Base-by-base conservation (phyloP, 2,888 invertebrate genomes). In the Loripinus fragilis region DNA sequence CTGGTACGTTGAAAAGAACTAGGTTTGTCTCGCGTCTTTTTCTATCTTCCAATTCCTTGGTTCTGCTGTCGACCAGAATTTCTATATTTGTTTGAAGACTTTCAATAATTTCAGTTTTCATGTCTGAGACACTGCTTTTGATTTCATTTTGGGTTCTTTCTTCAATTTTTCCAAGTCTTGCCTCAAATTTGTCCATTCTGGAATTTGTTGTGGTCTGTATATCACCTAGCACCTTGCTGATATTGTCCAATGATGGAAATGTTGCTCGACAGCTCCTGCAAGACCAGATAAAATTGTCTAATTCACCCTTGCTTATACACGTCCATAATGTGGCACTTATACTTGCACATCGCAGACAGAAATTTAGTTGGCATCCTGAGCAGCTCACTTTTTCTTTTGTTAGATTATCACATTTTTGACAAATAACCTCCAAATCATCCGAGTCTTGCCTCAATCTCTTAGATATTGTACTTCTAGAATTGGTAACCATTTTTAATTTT, bases 31-130 rank as follows among this genome's bases (percentile, higher is more conserved):
- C 60, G 20, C 60, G n/a, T 30, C 60, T 60, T 33, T 33, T 30
- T 20, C 60, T 60, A 10, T 60, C 60, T 2, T 60, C 60, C 30
- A 60, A 28, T 33, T 60, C 60, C 5, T 33, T 60, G 10, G 60
- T 60, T 20, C 60, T 60, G 17, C 8, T 33, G 20, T 60, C 60
- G 5, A 60, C 60, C 5, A 60, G 33, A 33, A 17, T 60, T 60
- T 60, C 60, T 60, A 60, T 3, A 17, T 60, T 60, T 3, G 3
- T 33, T 20, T 60, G 60, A 17, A 60, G 28, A 23, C 30, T 60
- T 10, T 60, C 60, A 10, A 60, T 30, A 12, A 60, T 60, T 60
- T 60, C 60, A 33, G 60, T 60, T 60, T 60, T 60, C 60, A 60
- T 60, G 3, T 30, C 17, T 60, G 60, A 60, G 17, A 60, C 60